Conservation (phyloP, 2,888 invertebrate genomes). For the Elysia crispata region DNA sequence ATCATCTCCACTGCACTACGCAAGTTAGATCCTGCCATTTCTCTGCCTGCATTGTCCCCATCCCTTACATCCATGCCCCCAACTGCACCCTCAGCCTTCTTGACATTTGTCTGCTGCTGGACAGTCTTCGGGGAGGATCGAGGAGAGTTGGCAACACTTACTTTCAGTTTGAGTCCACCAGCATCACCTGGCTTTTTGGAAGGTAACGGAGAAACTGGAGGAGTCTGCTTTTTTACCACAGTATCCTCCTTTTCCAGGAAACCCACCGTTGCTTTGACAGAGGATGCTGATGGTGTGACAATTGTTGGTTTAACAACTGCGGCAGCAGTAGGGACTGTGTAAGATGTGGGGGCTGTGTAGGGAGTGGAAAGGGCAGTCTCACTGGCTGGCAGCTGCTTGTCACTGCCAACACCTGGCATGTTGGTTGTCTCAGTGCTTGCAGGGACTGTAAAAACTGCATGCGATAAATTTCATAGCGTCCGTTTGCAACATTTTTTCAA, state of each 20-base stretch:
- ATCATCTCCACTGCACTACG: slow-evolving; percentile 45
- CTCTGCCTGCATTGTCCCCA: neutral
- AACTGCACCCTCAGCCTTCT: neutral
- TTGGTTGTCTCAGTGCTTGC: too few species aligned
- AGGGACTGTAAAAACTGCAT: too few species aligned
- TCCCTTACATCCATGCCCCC: neutral
- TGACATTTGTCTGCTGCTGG: neutral
- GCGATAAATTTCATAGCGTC: too few species aligned
- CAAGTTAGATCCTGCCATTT: slow-evolving; percentile 6
- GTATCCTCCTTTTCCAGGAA: neutral
- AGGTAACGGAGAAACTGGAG: slow-evolving; percentile 31
- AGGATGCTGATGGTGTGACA: slow-evolving; percentile 29
- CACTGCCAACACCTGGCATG: too few species aligned
- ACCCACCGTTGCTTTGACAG: slow-evolving; percentile 34
- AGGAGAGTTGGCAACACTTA: neutral
- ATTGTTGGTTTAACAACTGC: neutral
- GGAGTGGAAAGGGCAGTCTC: too few species aligned
- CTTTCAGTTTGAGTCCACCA: slow-evolving; percentile 27
- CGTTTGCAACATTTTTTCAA: too few species aligned
- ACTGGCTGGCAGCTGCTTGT: too few species aligned
- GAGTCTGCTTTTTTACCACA: slow-evolving; percentile 5
- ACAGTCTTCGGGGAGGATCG: slow-evolving; percentile 7
- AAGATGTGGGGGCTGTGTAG: too few species aligned
- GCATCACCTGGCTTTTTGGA: slow-evolving; percentile 31
- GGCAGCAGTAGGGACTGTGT: neutral